Base-by-base conservation (phyloP, 2,113 vertebrate genomes). In the Grantiella picta region DNA sequence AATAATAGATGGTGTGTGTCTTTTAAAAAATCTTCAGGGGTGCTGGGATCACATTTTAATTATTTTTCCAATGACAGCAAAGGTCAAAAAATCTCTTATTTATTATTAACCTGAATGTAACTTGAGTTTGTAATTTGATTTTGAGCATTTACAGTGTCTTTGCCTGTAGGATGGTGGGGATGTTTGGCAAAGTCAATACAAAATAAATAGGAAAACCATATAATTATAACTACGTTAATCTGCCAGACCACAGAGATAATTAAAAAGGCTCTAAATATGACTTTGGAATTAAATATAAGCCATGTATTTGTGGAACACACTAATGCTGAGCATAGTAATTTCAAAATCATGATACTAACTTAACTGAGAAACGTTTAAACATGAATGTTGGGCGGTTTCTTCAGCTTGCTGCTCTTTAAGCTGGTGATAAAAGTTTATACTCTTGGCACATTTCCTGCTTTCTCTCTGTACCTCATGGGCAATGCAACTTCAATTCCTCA, bases 41-140 rank as follows among this genome's bases (percentile, higher is more conserved):
- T 91, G 40, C 60, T 86, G 53, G 49, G 53, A 95, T 94, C 77
- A 68, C 40, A 33, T 94, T 91, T 89, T 93, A 86, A 86, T 94
- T 80, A 90, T 92, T 94, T 94, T 95, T 82, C 19, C 77, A 83
- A 33, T 75, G 65, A 78, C 71, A 73, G 10, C 2, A 3, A 68
- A 90, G 77, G 83, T 84, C 10, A 75, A 71, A 89, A 92, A 29
- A 52, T 65, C 25, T 87, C 28, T 73, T 92, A 82, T 65, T 94
- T 87, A 47, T 85, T 90, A 88, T 86, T 71, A 91, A 86, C 76
- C 38, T 52, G 33, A 27, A 63, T 6, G 47, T 83, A 78, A 68
- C 52, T 89, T 78, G 64, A 75, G 29, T 78, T 83, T 75, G 10
- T 83, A 72, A 63, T 94, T 86, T 47, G 47, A 81, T 20, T 89